These are phyloP conservation scores for Formica aserva DNA, from an alignment of 2,888 invertebrate species.

Conservation along the genomic window DNA sequence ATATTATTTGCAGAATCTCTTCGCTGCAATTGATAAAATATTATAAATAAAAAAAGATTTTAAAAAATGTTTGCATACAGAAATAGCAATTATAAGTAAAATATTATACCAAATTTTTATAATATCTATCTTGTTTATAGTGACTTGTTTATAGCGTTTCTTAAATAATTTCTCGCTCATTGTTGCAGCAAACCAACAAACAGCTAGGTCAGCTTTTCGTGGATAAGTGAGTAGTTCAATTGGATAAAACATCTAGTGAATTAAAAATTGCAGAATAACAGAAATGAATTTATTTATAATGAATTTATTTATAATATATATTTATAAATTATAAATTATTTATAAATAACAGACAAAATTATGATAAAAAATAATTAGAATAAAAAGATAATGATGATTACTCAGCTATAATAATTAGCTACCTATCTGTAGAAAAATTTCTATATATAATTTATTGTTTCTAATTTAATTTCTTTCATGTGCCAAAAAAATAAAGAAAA, in stretches of 20 bases:
- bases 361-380: neutral
- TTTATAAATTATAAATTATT: no score
- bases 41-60: neutral
- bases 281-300: neutral
- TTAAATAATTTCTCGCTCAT: conserved; percentile 64
- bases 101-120: conserved; percentile 60
- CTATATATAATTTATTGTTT: neutral
- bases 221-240: conserved; percentile 62
- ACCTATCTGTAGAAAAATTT: neutral
- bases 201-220: conserved; percentile 60
- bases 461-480: neutral
- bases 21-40: conserved; percentile 38
- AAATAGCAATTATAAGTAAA: neutral
- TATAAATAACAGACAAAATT: neutral
- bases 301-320: no score
- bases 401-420: neutral
- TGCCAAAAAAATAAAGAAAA: neutral
- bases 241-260: conserved; percentile 68
- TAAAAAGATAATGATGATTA: neutral
- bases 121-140: conserved; percentile 58
- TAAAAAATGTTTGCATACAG: neutral
- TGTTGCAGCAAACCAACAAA: conserved; percentile 74
- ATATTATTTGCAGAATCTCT: conserved; percentile 42
- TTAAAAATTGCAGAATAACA: neutral
- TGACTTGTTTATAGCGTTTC: conserved; percentile 13